A percentile compares a stretch with the other conserved stretches of the same genome.
These are phyloP conservation scores for Hydraecia micacea DNA, from an alignment of 2,888 invertebrate species.

Conservation along the genomic window DNA sequence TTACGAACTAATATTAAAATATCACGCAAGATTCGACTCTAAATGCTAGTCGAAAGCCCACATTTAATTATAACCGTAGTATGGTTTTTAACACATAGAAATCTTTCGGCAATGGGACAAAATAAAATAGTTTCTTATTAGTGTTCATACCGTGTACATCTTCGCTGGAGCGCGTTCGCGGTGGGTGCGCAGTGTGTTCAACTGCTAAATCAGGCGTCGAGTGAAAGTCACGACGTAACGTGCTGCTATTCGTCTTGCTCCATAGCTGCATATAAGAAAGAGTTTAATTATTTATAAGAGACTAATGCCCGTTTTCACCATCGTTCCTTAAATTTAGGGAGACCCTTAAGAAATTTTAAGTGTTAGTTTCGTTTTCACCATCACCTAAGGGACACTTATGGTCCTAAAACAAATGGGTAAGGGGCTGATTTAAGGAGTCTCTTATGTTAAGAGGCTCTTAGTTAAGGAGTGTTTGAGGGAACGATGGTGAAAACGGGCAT, in stretches of 20 bases:
- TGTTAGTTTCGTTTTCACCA: no score
- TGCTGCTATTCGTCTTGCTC: conserved; percentile 84
- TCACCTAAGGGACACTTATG: no score
- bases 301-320: no score
- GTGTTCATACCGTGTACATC: conserved; percentile 82
- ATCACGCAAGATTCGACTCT: background rate
- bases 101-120: background rate
- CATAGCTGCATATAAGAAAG: conserved; percentile 79
- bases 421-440: no score
- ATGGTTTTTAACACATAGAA: background rate
- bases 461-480: no score
- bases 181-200: conserved; percentile 79
- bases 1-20: background rate
- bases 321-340: no score
- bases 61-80: background rate
- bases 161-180: conserved; percentile 84
- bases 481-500: no score
- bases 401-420: no score
- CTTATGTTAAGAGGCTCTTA: no score
- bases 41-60: no score
- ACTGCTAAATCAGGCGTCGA: conserved; percentile 96
- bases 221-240: conserved; percentile 94
- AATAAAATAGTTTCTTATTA: background rate
- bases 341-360: no score
- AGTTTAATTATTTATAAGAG: background rate